A percentile compares a stretch with the other conserved stretches of the same genome.
These are phyloP conservation scores for Labia minor DNA, from an alignment of 2,888 invertebrate genomes.

Conservation along the genomic window DNA sequence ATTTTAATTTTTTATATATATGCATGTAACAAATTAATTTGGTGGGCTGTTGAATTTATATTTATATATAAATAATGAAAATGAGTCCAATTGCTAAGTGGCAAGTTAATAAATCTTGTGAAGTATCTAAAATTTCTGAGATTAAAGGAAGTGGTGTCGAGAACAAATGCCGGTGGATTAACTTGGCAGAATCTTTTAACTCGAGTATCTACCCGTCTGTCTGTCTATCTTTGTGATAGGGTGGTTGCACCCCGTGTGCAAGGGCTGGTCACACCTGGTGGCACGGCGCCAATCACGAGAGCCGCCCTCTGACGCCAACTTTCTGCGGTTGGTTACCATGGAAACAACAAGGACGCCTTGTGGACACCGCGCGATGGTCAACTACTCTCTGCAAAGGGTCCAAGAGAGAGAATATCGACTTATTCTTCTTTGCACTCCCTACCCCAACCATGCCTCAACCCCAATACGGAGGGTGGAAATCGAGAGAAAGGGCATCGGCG, in stretches of 20 bases:
- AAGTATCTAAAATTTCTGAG: too few relatives aligned
- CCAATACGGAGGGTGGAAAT: constrained; percentile 5
- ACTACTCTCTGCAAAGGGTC: constrained; percentile 13
- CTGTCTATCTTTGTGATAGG: neutral
- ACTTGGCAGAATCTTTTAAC: too few relatives aligned
- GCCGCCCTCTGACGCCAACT: constrained; percentile 13
- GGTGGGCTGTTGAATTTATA: too few relatives aligned
- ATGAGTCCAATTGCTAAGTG: too few relatives aligned
- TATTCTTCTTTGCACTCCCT: constrained; percentile 7
- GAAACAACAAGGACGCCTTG: neutral
- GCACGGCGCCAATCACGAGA: constrained; percentile 8
- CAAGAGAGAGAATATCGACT: constrained; percentile 13
- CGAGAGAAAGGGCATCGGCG: neutral
- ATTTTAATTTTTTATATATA: too few relatives aligned
- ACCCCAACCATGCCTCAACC: neutral
- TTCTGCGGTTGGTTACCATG: neutral
- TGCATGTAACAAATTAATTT: too few relatives aligned
- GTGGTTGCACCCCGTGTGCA: neutral
- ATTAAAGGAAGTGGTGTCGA: too few relatives aligned
- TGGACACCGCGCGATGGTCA: constrained; percentile 4
- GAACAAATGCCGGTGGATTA: too few relatives aligned
- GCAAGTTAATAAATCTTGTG: too few relatives aligned
- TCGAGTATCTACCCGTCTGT: too few relatives aligned
- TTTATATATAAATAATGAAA: too few relatives aligned
- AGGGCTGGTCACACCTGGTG: constrained; percentile 3